Evolutionary conservation across 2,888 invertebrate genomes (phyloP), one percentile per base, ranked within the genome.

Genomic region (Sthenelais limicola): DNA sequence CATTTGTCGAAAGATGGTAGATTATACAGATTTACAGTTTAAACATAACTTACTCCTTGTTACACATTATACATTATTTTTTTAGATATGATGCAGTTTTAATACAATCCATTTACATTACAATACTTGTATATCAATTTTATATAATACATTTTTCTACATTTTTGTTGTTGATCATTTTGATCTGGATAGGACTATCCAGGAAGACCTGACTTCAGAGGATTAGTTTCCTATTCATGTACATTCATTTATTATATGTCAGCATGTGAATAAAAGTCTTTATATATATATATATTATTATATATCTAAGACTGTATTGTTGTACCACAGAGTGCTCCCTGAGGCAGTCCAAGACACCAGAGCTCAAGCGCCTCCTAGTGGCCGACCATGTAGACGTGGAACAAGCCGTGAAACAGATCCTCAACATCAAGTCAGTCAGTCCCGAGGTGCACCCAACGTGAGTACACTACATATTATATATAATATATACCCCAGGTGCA

Each of bases 341-440:
- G 73, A 86, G 89, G 76, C 87, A 92, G 72, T 94, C 95, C 0
- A 91, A 92, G 58, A 91, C 91, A 58, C 85, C 88, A 18, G 91
- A 92, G 77, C 92, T 96, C 24, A 91, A 91, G 79, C 90, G 91
- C 72, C 88, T 95, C 7, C 87, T 94, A 3, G 88, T 89, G 2
- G 92, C 92, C 80, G 88, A 95, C 58, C 92, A 94, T 80, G 88
- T 82, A 51, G 78, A 83, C 79, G 80, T 85, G 5, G 90, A 91
- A 73, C 92, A 92, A 49, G 92, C 94, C 0, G 92, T 94, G 30
- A 90, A 90, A 69, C 92, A 93, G 0, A 92, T 96, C 28, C 85
- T 94, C 70, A 89, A 91, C 74, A 91, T 92, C 0, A 97, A 97
- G 85, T 90, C 91, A 80, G 94, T 97, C 47, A 93, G 95, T 82